Evolutionary conservation across 2,888 invertebrate species (phyloP).

Genomic region (Tipula lateralis): DNA sequence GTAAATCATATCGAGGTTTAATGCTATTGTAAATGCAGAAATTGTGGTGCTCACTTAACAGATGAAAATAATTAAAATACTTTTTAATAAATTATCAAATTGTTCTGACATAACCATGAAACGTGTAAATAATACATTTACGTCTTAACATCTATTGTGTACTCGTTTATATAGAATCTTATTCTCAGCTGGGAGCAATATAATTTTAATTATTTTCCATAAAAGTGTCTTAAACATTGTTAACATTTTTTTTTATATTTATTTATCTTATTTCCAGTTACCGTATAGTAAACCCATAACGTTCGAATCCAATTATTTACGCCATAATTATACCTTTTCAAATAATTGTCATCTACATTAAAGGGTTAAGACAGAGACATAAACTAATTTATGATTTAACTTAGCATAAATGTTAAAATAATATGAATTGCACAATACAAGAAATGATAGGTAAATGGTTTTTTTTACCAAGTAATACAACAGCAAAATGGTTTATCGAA

Average conservation of each 20-base stretch:
- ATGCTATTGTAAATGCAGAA: too few relatives aligned
- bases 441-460: not conserved
- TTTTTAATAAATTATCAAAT: not conserved
- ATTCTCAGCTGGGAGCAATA: not conserved
- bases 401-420: not conserved
- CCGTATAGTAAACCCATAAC: not conserved
- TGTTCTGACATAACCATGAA: not conserved
- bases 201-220: constrained; percentile 19
- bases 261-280: not conserved
- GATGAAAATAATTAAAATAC: too few relatives aligned
- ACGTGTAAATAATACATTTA: not conserved
- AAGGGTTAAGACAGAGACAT: not conserved
- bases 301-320: not conserved
- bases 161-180: not conserved
- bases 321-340: not conserved
- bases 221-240: not conserved
- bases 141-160: not conserved
- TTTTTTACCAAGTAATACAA: not conserved
- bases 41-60: too few relatives aligned
- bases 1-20: too few relatives aligned
- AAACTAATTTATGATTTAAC: not conserved
- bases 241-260: not conserved
- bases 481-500: not conserved
- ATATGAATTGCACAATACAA: not conserved
- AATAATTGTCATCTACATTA: not conserved